Base-by-base conservation (phyloP, 2,797 vertebrate genomes). In the Pogonophryne albipinna region DNA sequence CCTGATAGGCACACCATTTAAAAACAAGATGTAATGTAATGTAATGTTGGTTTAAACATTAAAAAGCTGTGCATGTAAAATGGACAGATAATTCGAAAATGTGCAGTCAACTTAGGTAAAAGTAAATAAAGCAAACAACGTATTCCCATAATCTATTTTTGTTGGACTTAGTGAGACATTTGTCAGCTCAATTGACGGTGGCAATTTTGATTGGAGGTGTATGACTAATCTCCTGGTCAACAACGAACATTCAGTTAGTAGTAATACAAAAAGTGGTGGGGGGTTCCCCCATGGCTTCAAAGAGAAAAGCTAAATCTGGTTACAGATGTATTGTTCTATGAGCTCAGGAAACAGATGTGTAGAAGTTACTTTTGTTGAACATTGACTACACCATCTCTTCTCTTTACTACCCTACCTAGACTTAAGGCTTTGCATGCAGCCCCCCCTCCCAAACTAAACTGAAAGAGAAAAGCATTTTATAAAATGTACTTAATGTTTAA, bases 401-500 rank as follows among this genome's bases (percentile, higher is more conserved):
- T 46, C 34, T 66, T 66, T 38, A 55, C 41, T 14, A 12, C 20
- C 19, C 23, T 46, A 45, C 6, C 19, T 2, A 23, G 3, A 42
- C 1, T 10, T 27, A 2, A 51, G 11, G 27, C 10, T 10, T 51
- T 10, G 11, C 19, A 41, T 5, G 4, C 27, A 38, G 6, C 34
- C 6, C 34, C 6, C 34, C 7, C 34, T 38, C 6, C 34, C 34
- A 38, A 38, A 38, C 34, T 9, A 38, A 38, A 9, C 1, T 38
- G 34, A 38, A 38, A 38, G 34, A n/a, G 52, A 44, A 31, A 8
- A 16, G 17, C 51, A 52, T 20, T 49, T 50, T 46, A 20, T 8
- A 19, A 51, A 71, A 69, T 19, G 20, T 50, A 34, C 20, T 23
- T 74, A 70, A 77, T 82, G 75, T 83, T 74, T 75, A 74, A 72